phyloP scores from a whole-genome alignment of 30 jellyfish, hydroid and myxozoan species.

The Turritopsis rubra region DNA sequence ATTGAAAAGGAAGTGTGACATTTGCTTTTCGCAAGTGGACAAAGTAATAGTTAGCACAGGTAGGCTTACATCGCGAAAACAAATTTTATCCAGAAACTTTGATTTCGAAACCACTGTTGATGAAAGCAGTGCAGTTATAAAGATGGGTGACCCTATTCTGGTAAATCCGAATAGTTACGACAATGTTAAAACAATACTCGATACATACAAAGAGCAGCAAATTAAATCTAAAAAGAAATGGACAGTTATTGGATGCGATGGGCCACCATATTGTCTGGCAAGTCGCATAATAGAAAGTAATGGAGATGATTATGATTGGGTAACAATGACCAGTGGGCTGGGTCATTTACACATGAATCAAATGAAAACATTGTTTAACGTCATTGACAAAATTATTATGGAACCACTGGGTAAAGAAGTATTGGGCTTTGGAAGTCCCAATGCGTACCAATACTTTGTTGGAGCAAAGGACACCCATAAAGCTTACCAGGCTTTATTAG shows the following conservation, averaged over 20 bases:
- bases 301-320: not conserved
- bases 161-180: not conserved
- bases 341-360: conserved; percentile 18
- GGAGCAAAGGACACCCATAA: conserved; percentile 14
- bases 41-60: not conserved
- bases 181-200: not conserved
- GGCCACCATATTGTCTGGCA: not conserved
- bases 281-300: not conserved
- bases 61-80: not conserved
- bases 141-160: not conserved
- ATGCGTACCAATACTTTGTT: not conserved
- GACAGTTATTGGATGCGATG: conserved; percentile 3
- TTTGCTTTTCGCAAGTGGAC: not conserved
- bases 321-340: not conserved
- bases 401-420: conserved; percentile 29
- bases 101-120: not conserved
- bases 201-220: not conserved
- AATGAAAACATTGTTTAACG: not conserved
- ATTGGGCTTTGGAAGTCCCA: not conserved
- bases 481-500: not conserved
- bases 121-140: not conserved
- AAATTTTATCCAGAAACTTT: not conserved
- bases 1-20: not conserved
- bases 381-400: not conserved
- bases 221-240: not conserved